Evolutionary conservation across 2,113 vertebrate species (phyloP), one percentile per base, ranked within the genome.

Genomic region (Camelus bactrianus): DNA sequence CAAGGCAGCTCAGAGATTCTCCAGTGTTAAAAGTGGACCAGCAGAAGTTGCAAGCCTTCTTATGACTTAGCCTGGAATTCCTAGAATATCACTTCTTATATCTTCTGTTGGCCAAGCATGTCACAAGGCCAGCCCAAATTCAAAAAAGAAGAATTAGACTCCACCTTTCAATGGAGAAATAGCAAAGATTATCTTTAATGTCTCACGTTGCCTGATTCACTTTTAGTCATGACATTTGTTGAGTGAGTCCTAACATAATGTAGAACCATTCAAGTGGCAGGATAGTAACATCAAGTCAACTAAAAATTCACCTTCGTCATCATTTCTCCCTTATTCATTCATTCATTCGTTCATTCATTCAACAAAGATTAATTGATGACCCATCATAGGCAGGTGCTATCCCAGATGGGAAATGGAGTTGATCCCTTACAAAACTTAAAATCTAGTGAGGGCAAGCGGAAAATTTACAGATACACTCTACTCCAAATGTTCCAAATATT

Each of bases 381-480:
- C 9, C 50, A 16, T 73, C 6, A 70, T 4, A 46, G 76, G 8
- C 0, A 35, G 35, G 6, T 0, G 32, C 11, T 65, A 0, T 73
- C 80, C 6, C 9, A 85, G n/a, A 28, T 82, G 6, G 15, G 48
- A 91, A 83, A 64, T 1, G 70, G 12, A 48, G 1, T 16, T 48
- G 12, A 60, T 86, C 8, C 8, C 38, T 93, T 24, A 50, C 52
- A n/a, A 89, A 83, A 89, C 14, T 38, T 26, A 58, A 75, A 73
- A 58, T 89, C 35, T 46, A 14, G 0, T 64, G 38, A 28, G 35
- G 26, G 0, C 5, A 87, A 46, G 10, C 1, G 76, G 50, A 72
- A 80, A 46, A 46, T 77, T 67, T 93, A 75, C 0, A 85, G 38
- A 60, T 67, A n/a, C 6, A 17, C 2, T 64, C 5, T 38, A n/a